These are phyloP conservation scores for Cacatua alba DNA, from an alignment of 2,113 vertebrate species.

Conservation along the genomic window DNA sequence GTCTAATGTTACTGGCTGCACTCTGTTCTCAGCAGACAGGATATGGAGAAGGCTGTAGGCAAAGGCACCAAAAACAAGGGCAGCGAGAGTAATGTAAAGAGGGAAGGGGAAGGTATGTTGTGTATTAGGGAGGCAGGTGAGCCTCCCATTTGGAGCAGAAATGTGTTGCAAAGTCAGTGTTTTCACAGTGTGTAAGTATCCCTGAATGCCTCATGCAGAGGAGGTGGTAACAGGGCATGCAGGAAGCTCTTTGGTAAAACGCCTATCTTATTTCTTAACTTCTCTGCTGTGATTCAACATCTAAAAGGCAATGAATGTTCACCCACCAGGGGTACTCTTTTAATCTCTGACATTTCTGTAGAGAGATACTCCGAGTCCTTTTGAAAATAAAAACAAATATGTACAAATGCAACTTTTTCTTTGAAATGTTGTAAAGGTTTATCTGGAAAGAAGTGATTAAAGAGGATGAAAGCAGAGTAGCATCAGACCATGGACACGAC, in stretches of 20 bases:
- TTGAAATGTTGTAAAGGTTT: background rate
- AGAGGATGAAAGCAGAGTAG: background rate
- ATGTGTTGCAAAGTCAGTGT: background rate
- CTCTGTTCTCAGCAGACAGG: background rate
- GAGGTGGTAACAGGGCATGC: background rate
- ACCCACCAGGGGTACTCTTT: background rate
- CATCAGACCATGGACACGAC: background rate
- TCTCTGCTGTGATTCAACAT: background rate
- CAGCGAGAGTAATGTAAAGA: background rate
- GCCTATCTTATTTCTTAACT: background rate
- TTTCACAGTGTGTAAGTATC: background rate
- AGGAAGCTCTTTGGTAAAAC: slow-evolving; percentile 6
- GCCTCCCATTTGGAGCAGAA: background rate
- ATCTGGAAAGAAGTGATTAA: background rate
- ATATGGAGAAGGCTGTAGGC: background rate
- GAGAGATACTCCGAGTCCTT: background rate
- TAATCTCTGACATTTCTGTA: background rate
- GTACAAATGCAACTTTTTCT: background rate
- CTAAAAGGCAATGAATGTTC: background rate
- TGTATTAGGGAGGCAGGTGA: background rate
- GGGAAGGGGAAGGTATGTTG: background rate
- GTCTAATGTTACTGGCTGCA: background rate
- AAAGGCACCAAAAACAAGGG: background rate
- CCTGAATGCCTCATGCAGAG: background rate
- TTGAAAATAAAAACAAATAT: background rate